Conservation (phyloP, 2,797 vertebrate genomes). For the Myotis planiceps region DNA sequence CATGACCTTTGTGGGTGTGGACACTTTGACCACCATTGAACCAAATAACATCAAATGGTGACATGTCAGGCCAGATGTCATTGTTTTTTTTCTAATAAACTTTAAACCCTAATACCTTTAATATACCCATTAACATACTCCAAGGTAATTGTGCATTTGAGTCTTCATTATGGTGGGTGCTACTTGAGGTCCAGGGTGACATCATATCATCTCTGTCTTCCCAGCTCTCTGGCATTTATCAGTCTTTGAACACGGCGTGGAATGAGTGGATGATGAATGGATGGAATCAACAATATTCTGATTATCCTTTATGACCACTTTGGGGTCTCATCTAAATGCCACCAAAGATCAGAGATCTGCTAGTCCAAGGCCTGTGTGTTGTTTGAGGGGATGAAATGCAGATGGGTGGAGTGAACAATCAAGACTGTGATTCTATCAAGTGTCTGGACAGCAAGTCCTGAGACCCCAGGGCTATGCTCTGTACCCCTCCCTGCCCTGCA, state of each 20-base stretch:
- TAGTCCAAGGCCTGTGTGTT: too few relatives aligned
- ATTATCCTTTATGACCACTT: accelerated
- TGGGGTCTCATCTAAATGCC: neutral
- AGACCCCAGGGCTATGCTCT: neutral
- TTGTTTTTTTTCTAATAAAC: neutral
- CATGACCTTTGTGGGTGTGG: neutral
- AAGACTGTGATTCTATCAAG: accelerated
- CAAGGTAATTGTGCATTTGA: accelerated
- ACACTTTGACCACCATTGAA: neutral
- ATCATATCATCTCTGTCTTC: accelerated
- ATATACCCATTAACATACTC: neutral
- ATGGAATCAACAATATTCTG: neutral
- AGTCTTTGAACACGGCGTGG: neutral
- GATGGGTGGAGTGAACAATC: neutral
- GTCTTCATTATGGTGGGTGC: neutral
- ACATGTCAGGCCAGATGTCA: neutral
- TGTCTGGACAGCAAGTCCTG: neutral
- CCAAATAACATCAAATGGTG: neutral
- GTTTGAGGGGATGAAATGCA: neutral
- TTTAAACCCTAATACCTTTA: neutral
- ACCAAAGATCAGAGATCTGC: neutral
- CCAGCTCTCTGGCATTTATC: accelerated
- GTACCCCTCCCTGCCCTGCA: accelerated
- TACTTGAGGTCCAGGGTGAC: too few relatives aligned
- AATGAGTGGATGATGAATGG: neutral